Conservation (phyloP, 2,888 invertebrate genomes). For the Nezara viridula region DNA sequence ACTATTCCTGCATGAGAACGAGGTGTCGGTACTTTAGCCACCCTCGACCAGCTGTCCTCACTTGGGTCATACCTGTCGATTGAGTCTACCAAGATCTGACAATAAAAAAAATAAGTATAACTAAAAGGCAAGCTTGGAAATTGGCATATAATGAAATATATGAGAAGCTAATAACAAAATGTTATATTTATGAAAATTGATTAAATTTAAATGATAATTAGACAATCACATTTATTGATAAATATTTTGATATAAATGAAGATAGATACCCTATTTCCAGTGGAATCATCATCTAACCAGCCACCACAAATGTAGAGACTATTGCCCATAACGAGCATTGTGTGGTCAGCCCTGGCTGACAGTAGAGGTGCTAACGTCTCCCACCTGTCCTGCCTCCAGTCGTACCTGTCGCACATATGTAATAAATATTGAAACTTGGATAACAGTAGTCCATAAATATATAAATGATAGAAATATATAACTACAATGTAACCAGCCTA, state of each 20-base stretch:
- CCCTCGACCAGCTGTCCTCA: conserved; percentile 74
- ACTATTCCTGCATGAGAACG: conserved; percentile 79
- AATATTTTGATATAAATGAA: neutral
- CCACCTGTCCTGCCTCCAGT: conserved; percentile 73
- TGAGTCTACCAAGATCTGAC: conserved; percentile 73
- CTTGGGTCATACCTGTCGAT: conserved; percentile 77
- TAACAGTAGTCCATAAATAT: neutral
- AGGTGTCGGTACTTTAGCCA: conserved; percentile 77
- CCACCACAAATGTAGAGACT: conserved; percentile 77
- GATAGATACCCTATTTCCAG: conserved; percentile 66
- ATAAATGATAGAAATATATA: too few species aligned
- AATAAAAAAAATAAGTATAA: conserved; percentile 56
- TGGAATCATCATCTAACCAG: conserved; percentile 74
- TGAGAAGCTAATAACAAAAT: too few species aligned
- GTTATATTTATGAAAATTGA: too few species aligned
- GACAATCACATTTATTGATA: neutral
- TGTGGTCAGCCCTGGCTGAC: conserved; percentile 77
- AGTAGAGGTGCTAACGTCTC: conserved; percentile 72
- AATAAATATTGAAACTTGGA: neutral
- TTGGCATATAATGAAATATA: neutral
- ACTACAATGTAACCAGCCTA: too few species aligned
- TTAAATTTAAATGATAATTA: too few species aligned
- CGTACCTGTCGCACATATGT: conserved; percentile 69
- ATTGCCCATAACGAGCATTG: conserved; percentile 74
- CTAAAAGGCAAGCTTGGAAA: neutral